These are phyloP conservation scores for Diarsia rubi DNA, from an alignment of 2,888 invertebrate genomes.

Conservation along the genomic window DNA sequence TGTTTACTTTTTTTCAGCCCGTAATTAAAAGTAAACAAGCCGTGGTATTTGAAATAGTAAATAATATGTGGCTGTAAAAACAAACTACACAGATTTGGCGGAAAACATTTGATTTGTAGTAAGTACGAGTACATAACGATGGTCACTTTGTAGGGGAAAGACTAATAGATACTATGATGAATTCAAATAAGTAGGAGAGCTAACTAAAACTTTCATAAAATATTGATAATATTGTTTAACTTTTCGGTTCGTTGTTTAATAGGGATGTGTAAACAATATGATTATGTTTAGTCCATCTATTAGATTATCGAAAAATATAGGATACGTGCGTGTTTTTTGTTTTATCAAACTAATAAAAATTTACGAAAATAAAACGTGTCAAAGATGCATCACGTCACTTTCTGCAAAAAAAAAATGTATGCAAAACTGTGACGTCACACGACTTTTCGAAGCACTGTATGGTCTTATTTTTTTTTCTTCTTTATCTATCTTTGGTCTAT, in stretches of 20 bases:
- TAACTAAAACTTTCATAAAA: not conserved
- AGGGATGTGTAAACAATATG: no score
- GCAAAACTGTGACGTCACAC: no score
- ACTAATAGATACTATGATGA: not conserved
- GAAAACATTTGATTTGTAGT: not conserved
- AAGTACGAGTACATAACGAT: not conserved
- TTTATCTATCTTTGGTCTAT: no score
- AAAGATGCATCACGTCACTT: no score
- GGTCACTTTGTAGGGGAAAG: not conserved
- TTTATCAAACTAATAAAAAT: no score
- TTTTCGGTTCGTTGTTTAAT: not conserved
- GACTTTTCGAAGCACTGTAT: no score
- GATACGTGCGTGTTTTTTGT: no score
- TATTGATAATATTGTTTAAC: not conserved
- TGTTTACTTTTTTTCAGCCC: not conserved
- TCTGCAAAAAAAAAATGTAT: no score
- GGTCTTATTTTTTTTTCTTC: no score
- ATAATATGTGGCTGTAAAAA: conserved; percentile 1
- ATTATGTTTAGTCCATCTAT: no score
- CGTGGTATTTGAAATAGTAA: not conserved
- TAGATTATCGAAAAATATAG: no score
- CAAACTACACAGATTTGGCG: not conserved
- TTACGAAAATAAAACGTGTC: no score
- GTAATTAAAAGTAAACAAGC: not conserved
- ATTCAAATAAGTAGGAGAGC: not conserved